These are phyloP conservation scores for Pao palembangensis DNA, from an alignment of 2,113 vertebrate genomes.

Conservation along the genomic window DNA sequence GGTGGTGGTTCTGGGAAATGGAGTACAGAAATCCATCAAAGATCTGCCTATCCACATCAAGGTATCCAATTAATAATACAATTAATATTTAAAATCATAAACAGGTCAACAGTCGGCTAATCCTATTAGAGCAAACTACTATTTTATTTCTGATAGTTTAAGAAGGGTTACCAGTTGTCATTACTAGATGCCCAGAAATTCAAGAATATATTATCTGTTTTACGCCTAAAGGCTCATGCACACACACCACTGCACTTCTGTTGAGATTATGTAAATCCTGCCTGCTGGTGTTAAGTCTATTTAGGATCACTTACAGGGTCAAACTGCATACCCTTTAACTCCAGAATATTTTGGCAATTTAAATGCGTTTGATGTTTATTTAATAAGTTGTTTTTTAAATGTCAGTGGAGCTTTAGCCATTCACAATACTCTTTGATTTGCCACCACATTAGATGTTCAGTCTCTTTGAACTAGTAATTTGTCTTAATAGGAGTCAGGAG, in stretches of 20 bases:
- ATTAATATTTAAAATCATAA: not conserved
- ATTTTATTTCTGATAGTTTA: constrained; percentile 11
- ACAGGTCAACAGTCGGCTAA: not conserved
- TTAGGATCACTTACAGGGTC: constrained; percentile 45
- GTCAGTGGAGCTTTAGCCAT: constrained; percentile 23
- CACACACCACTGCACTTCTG: constrained; percentile 5
- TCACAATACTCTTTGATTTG: constrained; percentile 30
- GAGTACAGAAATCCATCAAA: constrained; percentile 84
- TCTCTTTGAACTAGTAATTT: constrained; percentile 57
- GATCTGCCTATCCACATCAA: constrained; percentile 78
- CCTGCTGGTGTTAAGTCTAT: constrained; percentile 36
- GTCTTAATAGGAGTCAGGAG: constrained; percentile 65
- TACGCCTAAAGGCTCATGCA: constrained; percentile 18
- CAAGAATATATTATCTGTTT: constrained; percentile 29
- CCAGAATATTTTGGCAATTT: constrained; percentile 34
- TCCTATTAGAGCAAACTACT: not conserved
- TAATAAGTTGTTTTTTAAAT: constrained; percentile 24
- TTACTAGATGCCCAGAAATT: constrained; percentile 18
- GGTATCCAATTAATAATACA: constrained; percentile 44
- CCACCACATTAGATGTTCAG: constrained; percentile 27
- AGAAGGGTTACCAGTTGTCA: constrained; percentile 2
- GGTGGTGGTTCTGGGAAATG: constrained; percentile 91
- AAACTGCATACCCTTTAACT: constrained; percentile 25
- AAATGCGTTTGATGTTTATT: constrained; percentile 45
- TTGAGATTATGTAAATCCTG: constrained; percentile 52